These are phyloP conservation scores for Rhinella marina DNA, from an alignment of 2,797 vertebrate genomes.

Conservation along the genomic window DNA sequence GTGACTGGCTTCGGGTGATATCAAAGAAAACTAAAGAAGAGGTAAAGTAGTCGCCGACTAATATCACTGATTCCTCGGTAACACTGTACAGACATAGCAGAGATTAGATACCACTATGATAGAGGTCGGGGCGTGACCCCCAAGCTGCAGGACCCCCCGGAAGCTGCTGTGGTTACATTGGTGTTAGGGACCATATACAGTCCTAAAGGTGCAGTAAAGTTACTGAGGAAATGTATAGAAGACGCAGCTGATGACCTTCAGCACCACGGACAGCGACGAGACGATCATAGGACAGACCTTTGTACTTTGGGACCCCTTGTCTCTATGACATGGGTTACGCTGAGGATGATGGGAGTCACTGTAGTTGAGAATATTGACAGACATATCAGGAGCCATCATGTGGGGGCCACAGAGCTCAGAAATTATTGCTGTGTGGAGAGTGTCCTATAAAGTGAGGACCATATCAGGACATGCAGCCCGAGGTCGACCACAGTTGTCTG, in stretches of 20 bases:
- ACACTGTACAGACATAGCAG: neutral
- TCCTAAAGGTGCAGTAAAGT: too few relatives aligned
- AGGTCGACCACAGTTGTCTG: too few relatives aligned
- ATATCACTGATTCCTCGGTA: neutral
- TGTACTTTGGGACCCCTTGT: neutral
- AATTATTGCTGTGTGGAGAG: too few relatives aligned
- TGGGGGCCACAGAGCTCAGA: too few relatives aligned
- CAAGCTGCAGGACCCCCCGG: neutral
- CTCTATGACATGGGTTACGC: neutral
- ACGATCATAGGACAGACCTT: neutral
- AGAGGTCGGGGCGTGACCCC: neutral
- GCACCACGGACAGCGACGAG: neutral
- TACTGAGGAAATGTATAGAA: neutral
- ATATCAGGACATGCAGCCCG: too few relatives aligned
- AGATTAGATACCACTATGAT: neutral
- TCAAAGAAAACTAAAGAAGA: constrained; percentile 99
- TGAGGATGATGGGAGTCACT: neutral
- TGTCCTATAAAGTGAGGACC: too few relatives aligned
- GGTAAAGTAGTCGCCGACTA: constrained; percentile 74
- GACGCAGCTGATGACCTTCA: neutral
- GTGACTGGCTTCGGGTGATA: constrained; percentile 94
- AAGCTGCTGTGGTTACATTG: neutral
- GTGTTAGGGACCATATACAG: too few relatives aligned
- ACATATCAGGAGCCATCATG: too few relatives aligned
- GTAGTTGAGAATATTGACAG: too few relatives aligned